These are phyloP conservation scores for Syngnathus floridae DNA, from an alignment of 2,113 vertebrate genomes.

Conservation along the genomic window DNA sequence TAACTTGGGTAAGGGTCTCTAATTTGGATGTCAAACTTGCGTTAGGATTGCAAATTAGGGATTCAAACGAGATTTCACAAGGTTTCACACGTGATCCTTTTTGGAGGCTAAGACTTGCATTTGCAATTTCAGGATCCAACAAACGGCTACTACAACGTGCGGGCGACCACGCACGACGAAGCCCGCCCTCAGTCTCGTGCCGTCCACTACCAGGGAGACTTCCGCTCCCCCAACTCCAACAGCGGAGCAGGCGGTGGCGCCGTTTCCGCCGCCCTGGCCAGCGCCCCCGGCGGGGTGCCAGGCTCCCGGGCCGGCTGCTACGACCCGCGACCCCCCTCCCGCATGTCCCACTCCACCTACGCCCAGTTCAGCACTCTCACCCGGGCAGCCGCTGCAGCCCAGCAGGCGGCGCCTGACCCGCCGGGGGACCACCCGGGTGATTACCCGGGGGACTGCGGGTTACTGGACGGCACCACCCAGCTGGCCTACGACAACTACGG, in stretches of 20 bases:
- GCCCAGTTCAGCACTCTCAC: conserved; percentile 86
- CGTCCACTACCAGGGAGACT: conserved; percentile 81
- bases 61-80: no score
- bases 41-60: no score
- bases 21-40: background rate
- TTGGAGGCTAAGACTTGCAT: background rate
- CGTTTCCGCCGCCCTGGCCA: conserved; percentile 38
- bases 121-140: conserved; percentile 80
- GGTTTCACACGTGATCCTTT: background rate
- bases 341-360: conserved; percentile 87
- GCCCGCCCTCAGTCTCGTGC: conserved; percentile 76
- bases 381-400: conserved; percentile 57
- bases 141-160: conserved; percentile 94
- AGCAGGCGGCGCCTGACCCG: conserved; percentile 58
- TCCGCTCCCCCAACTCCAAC: conserved; percentile 68
- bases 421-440: conserved; percentile 69
- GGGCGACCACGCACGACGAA: conserved; percentile 83
- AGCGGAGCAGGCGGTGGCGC: conserved; percentile 50
- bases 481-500: conserved; percentile 84
- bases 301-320: conserved; percentile 73
- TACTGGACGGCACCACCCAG: conserved; percentile 75
- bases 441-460: conserved; percentile 69
- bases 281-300: conserved; percentile 32
- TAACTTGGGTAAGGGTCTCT: background rate
- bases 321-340: conserved; percentile 80